These are phyloP conservation scores for Zenarchopterus dispar DNA, from an alignment of 2,797 vertebrate genomes.

Conservation along the genomic window DNA sequence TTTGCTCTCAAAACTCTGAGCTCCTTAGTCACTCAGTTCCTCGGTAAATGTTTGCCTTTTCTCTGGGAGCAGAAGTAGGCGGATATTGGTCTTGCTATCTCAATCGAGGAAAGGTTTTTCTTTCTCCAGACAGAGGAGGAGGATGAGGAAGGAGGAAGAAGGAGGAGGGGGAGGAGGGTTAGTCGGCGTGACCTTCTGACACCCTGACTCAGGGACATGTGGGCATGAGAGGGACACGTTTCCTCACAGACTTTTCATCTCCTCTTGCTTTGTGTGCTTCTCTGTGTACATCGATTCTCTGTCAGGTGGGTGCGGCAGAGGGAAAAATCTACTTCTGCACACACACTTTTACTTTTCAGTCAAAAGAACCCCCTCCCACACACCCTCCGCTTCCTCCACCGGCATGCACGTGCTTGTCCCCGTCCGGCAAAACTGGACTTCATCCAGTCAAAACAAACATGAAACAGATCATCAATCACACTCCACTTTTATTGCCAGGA, in stretches of 20 bases:
- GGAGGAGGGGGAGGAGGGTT: slow-evolving; percentile 28
- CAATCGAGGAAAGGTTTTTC: slow-evolving; percentile 54
- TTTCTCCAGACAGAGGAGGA: slow-evolving; percentile 47
- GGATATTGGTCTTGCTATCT: slow-evolving; percentile 66
- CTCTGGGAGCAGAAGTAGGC: slow-evolving; percentile 62
- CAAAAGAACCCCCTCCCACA: slow-evolving; percentile 19
- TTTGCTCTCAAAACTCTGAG: slow-evolving; percentile 26
- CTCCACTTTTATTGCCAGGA: slow-evolving; percentile 67
- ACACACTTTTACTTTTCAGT: slow-evolving; percentile 58
- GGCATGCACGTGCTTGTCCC: slow-evolving; percentile 61
- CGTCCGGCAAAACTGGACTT: slow-evolving; percentile 65
- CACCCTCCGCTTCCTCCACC: slow-evolving; percentile 56
- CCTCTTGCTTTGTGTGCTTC: slow-evolving; percentile 5
- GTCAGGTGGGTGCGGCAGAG: slow-evolving; percentile 51
- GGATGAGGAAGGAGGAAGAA: slow-evolving; percentile 32
- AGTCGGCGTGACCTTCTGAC: slow-evolving; percentile 58
- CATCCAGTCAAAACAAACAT: slow-evolving; percentile 79
- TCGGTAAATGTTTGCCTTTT: slow-evolving; percentile 74
- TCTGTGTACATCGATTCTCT: slow-evolving; percentile 34
- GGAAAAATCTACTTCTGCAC: slow-evolving; percentile 44
- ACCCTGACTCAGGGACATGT: slow-evolving; percentile 59
- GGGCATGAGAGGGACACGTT: slow-evolving; percentile 47
- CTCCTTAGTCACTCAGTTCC: slow-evolving; percentile 50
- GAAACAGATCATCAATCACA: slow-evolving; percentile 74
- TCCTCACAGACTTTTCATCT: slow-evolving; percentile 30